A percentile compares a stretch with the other conserved stretches of the same genome.
These are phyloP conservation scores for Tachina fera DNA, from an alignment of 2,888 invertebrate genomes.

Conservation along the genomic window DNA sequence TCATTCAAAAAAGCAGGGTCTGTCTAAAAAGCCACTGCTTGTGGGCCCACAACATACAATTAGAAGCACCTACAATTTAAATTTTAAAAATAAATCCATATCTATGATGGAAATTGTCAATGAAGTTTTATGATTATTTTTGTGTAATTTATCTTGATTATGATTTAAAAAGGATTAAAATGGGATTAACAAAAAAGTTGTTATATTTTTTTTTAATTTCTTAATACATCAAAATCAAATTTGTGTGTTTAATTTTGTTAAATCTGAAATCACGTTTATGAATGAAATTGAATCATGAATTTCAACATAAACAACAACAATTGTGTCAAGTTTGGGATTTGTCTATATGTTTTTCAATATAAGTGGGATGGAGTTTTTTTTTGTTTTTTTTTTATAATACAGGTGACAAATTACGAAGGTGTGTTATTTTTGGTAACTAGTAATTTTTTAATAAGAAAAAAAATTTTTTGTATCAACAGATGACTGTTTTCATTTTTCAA, in stretches of 20 bases:
- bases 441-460: conserved; percentile 5
- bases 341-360: conserved; percentile 2
- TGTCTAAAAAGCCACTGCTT: background rate
- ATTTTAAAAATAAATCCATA: background rate
- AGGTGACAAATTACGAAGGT: conserved; percentile 70
- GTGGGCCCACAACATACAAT: background rate
- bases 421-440: conserved; percentile 40
- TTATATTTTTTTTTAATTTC: background rate
- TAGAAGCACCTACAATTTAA: background rate
- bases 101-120: conserved; percentile 12
- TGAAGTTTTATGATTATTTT: conserved; percentile 40
- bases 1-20: background rate
- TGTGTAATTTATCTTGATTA: conserved; percentile 29
- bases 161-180: conserved; percentile 29
- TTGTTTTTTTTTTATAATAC: conserved; percentile 30
- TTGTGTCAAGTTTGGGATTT: conserved; percentile 18
- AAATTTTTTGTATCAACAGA: conserved; percentile 51
- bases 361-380: conserved; percentile 42
- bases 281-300: conserved; percentile 34
- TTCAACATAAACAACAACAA: conserved; percentile 13
- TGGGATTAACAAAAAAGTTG: conserved; percentile 37
- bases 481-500: conserved; percentile 39
- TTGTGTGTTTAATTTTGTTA: conserved; percentile 33
- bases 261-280: conserved; percentile 62
- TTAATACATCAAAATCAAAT: conserved; percentile 15